These are phyloP conservation scores for Acanthurus leucopareius DNA, from an alignment of 2,797 vertebrate genomes.

Conservation along the genomic window DNA sequence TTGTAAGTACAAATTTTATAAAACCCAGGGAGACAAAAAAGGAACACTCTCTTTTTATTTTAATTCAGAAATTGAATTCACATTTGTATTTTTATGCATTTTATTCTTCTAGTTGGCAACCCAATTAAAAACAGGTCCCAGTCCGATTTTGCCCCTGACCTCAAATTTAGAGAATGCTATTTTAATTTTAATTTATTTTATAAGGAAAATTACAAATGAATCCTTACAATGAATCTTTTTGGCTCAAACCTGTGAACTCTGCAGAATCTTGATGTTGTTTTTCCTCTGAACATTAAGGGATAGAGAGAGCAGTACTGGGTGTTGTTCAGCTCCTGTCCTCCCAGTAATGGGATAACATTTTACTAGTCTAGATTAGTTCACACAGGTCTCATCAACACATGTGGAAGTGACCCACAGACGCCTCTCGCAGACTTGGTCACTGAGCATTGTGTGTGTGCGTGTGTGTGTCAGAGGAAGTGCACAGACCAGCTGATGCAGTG, in stretches of 20 bases:
- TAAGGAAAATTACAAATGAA: background rate
- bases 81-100: no score
- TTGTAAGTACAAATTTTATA: no score
- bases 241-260: background rate
- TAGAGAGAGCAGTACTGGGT: constrained; percentile 19
- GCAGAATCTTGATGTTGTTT: background rate
- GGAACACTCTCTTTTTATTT: background rate
- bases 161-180: no score
- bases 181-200: no score
- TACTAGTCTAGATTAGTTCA: constrained; percentile 80
- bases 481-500: constrained; percentile 69
- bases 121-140: no score
- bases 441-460: constrained; percentile 36
- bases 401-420: constrained; percentile 76
- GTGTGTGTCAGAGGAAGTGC: constrained; percentile 66
- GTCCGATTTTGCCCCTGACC: no score
- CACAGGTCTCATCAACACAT: constrained; percentile 76
- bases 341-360: constrained; percentile 77
- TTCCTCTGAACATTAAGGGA: constrained; percentile 17
- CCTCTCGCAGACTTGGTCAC: constrained; percentile 33
- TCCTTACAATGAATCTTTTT: background rate
- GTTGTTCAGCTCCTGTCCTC: constrained; percentile 60
- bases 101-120: no score
- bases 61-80: no score
- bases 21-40: no score